Conservation (phyloP, 1,140 invertebrate species). For the Coelopa frigida region DNA sequence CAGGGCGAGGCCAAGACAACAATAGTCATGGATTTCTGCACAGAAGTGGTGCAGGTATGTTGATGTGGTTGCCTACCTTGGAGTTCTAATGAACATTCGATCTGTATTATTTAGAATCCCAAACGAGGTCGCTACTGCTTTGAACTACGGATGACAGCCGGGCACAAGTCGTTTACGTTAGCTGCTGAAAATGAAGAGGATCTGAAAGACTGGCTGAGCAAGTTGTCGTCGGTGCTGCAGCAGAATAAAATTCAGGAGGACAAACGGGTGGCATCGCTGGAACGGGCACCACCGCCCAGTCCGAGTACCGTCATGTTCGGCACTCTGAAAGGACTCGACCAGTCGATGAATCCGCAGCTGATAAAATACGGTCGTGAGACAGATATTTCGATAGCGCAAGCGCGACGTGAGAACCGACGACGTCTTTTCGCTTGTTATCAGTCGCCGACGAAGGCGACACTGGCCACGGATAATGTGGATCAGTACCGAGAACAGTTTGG, state of each 20-base stretch:
- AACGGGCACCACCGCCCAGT: constrained; percentile 56
- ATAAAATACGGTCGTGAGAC: constrained; percentile 86
- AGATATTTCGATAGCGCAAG: constrained; percentile 72
- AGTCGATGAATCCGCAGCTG: constrained; percentile 83
- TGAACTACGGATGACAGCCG: constrained; percentile 76
- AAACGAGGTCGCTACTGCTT: constrained; percentile 83
- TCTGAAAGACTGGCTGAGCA: constrained; percentile 74
- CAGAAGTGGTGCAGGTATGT: constrained; percentile 70
- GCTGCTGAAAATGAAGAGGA: constrained; percentile 82
- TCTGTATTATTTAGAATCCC: constrained; percentile 55
- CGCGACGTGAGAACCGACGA: constrained; percentile 66
- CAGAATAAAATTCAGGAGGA: constrained; percentile 69
- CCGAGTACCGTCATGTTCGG: constrained; percentile 52
- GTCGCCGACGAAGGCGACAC: constrained; percentile 19
- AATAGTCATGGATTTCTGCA: constrained; percentile 90
- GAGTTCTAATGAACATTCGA: not conserved
- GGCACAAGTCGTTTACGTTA: constrained; percentile 73
- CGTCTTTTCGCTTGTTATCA: constrained; percentile 56
- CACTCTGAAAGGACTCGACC: constrained; percentile 76
- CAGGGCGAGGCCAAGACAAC: constrained; percentile 82
- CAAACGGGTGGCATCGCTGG: constrained; percentile 56
- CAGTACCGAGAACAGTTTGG: constrained; percentile 73
- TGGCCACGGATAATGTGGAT: constrained; percentile 49
- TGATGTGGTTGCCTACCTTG: not conserved
- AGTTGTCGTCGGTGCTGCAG: constrained; percentile 65